Conservation (phyloP, 92 coral and sea anemone genomes). For the Scolanthus callimorphus region DNA sequence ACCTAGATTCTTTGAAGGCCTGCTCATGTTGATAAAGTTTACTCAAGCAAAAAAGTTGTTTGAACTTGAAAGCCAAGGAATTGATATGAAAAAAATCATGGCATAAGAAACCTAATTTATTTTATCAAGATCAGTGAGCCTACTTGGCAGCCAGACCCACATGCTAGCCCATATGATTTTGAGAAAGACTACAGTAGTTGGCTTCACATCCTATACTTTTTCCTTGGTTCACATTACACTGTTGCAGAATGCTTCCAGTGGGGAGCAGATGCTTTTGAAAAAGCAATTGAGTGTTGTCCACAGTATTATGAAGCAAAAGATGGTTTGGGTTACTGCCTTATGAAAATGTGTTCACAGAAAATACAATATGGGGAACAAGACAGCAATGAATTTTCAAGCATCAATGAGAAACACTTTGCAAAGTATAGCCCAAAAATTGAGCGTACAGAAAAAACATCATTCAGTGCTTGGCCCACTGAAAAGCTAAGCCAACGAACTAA, state of each 20-base stretch:
- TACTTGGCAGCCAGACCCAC: constrained; percentile 16
- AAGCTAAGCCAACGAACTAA: too few relatives aligned
- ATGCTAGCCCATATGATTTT: constrained; percentile 24
- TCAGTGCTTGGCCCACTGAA: too few relatives aligned
- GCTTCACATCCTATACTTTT: constrained; percentile 47
- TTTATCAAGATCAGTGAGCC: constrained; percentile 53
- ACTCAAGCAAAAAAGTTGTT: too few relatives aligned
- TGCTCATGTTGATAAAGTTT: constrained; percentile 17
- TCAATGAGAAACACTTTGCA: too few relatives aligned
- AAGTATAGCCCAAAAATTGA: too few relatives aligned
- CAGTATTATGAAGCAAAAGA: constrained; percentile 45
- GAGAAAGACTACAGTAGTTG: constrained; percentile 59
- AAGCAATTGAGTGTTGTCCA: constrained; percentile 43
- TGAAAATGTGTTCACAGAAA: too few relatives aligned
- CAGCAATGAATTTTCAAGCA: too few relatives aligned
- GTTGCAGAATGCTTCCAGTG: constrained; percentile 1
- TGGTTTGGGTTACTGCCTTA: constrained; percentile 40
- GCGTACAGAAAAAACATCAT: too few relatives aligned
- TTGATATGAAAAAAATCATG: constrained; percentile 20
- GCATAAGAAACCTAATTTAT: constrained; percentile 34
- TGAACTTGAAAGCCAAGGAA: too few relatives aligned
- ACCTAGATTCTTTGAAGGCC: constrained; percentile 54
- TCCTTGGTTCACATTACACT: constrained; percentile 35
- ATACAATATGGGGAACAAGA: too few relatives aligned
- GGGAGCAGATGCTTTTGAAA: constrained; percentile 67